Conservation (phyloP, 2,888 invertebrate genomes). For the Microchrysa polita region DNA sequence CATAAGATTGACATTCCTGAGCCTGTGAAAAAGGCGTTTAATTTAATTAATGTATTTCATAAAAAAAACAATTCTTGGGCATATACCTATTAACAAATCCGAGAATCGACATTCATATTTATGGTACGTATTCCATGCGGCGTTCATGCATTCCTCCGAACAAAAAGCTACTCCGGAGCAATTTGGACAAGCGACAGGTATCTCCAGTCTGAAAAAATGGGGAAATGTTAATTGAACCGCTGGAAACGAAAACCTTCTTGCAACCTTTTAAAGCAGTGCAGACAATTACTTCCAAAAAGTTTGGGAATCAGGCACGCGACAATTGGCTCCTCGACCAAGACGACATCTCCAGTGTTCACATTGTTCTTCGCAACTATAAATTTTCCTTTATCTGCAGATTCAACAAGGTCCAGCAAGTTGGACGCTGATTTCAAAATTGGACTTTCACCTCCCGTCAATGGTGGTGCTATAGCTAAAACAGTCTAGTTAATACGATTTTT, state of each 20-base stretch:
- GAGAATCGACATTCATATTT: constrained; percentile 78
- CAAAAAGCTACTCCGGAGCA: constrained; percentile 85
- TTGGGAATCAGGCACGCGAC: constrained; percentile 78
- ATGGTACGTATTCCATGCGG: constrained; percentile 75
- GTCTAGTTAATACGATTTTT: neutral
- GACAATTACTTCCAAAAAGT: constrained; percentile 81
- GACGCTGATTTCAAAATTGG: constrained; percentile 69
- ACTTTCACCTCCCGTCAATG: constrained; percentile 67
- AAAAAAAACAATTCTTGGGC: neutral
- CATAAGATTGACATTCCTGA: constrained; percentile 85
- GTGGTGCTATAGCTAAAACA: constrained; percentile 52
- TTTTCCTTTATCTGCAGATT: constrained; percentile 72
- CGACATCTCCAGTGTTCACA: constrained; percentile 73
- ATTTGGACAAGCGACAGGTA: constrained; percentile 76
- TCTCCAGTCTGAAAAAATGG: constrained; percentile 65
- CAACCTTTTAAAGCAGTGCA: constrained; percentile 81
- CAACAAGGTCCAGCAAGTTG: constrained; percentile 69
- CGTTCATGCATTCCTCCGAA: constrained; percentile 71
- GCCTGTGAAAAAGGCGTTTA: constrained; percentile 64
- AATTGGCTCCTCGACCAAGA: constrained; percentile 77
- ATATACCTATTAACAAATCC: constrained; percentile 75
- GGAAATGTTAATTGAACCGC: neutral
- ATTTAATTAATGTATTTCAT: no score
- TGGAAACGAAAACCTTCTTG: neutral
- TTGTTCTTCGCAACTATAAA: constrained; percentile 72